A percentile compares a stretch with the other conserved stretches of the same genome.
Evolutionary conservation across 1,140 invertebrate species (phyloP).

Genomic region (Drosophila virilis): DNA sequence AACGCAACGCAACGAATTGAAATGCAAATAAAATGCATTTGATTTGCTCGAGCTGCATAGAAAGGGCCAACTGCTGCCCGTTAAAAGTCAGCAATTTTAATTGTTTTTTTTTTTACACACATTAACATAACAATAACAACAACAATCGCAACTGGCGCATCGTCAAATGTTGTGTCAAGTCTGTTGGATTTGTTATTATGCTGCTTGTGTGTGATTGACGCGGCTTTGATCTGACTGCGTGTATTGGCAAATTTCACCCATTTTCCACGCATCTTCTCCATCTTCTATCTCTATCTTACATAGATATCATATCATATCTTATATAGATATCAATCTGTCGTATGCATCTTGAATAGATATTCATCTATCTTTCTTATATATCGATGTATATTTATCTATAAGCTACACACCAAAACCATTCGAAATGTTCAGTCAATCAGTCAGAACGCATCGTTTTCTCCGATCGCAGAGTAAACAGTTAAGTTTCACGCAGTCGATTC

Average conservation of each 20-base stretch:
- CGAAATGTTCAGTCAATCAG: too few relatives aligned
- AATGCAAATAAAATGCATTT: conserved; percentile 73
- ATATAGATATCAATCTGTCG: background rate
- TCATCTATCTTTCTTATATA: too few relatives aligned
- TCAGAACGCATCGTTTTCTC: too few relatives aligned
- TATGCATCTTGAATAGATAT: background rate
- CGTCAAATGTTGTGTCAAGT: conserved; percentile 8
- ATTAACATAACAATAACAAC: conserved; percentile 63
- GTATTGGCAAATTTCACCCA: background rate
- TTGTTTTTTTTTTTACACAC: conserved; percentile 74
- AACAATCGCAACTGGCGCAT: too few relatives aligned
- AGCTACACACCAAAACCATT: too few relatives aligned
- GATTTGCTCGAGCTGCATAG: conserved; percentile 46
- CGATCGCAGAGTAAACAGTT: too few relatives aligned
- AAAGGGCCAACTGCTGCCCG: conserved; percentile 8
- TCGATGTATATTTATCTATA: background rate
- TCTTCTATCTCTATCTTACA: too few relatives aligned
- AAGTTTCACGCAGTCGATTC: too few relatives aligned
- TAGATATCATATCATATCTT: background rate
- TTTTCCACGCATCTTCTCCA: too few relatives aligned
- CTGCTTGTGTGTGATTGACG: conserved; percentile 15
- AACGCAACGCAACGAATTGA: conserved; percentile 1
- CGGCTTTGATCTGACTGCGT: conserved; percentile 28
- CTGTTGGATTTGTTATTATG: background rate
- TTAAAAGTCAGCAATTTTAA: conserved; percentile 66